These are phyloP conservation scores for Musca vetustissima DNA, from an alignment of 1,140 invertebrate genomes.

Conservation along the genomic window DNA sequence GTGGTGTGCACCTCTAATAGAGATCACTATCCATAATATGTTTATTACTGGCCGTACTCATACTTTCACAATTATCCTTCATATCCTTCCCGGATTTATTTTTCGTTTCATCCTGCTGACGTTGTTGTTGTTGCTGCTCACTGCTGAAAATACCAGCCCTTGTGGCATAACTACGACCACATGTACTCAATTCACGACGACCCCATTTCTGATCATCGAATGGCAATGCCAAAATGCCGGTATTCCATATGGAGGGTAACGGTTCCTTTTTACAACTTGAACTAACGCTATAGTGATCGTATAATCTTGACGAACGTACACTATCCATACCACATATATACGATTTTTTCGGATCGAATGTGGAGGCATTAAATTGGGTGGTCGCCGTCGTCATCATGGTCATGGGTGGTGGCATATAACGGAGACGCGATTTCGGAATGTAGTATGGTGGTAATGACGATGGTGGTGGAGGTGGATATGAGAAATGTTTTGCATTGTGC, in stretches of 20 bases:
- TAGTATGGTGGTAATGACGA: slow-evolving; percentile 14
- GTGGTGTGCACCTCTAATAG: neutral
- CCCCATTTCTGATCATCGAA: slow-evolving; percentile 90
- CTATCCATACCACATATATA: slow-evolving; percentile 1
- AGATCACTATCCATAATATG: neutral
- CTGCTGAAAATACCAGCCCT: slow-evolving; percentile 85
- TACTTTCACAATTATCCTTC: neutral
- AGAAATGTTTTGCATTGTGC: slow-evolving; percentile 53
- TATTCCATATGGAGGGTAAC: slow-evolving; percentile 82
- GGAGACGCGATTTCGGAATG: slow-evolving; percentile 28
- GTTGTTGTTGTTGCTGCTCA: slow-evolving; percentile 19
- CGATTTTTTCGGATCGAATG: neutral
- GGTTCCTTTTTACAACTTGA: slow-evolving; percentile 39
- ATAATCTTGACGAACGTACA: slow-evolving; percentile 17
- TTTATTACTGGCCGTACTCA: neutral
- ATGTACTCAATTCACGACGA: slow-evolving; percentile 67
- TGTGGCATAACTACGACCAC: slow-evolving; percentile 72
- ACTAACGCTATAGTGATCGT: slow-evolving; percentile 34
- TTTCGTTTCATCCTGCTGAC: neutral
- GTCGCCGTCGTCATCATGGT: slow-evolving; percentile 9
- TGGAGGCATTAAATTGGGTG: slow-evolving; percentile 26
- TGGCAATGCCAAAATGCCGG: slow-evolving; percentile 77
- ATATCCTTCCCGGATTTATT: neutral
- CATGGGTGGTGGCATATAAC: slow-evolving; percentile 32
- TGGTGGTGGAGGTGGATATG: slow-evolving; percentile 36